Evolutionary conservation across 2,888 invertebrate genomes (phyloP).

Genomic region (Zygogramma bicolorata): DNA sequence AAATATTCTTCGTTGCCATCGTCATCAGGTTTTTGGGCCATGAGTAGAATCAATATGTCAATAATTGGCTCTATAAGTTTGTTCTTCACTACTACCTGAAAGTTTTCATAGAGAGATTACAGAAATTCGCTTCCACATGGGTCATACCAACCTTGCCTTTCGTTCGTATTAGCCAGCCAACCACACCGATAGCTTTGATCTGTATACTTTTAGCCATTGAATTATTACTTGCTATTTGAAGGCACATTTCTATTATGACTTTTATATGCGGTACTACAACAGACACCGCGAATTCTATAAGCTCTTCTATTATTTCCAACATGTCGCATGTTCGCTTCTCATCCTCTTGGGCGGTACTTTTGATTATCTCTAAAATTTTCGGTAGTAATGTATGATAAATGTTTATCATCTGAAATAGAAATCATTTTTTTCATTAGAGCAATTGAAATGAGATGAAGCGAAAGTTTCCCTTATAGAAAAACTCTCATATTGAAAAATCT

Average conservation of each 20-base stretch:
- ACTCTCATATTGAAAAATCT: too few relatives aligned
- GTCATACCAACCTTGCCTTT: slow-evolving; percentile 76
- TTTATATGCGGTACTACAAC: slow-evolving; percentile 76
- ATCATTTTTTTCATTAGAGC: too few relatives aligned
- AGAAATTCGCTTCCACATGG: too few relatives aligned
- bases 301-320: slow-evolving; percentile 75
- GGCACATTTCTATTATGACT: slow-evolving; percentile 74
- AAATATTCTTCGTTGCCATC: slow-evolving; percentile 77
- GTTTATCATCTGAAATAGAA: slow-evolving; percentile 67
- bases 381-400: slow-evolving; percentile 75
- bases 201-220: slow-evolving; percentile 73
- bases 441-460: too few relatives aligned
- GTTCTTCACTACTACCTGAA: slow-evolving; percentile 73
- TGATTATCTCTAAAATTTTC: slow-evolving; percentile 73
- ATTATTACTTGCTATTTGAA: slow-evolving; percentile 72
- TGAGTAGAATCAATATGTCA: slow-evolving; percentile 75
- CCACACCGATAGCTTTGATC: slow-evolving; percentile 76
- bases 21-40: slow-evolving; percentile 74
- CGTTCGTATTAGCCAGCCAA: slow-evolving; percentile 74
- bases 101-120: slow-evolving; percentile 1
- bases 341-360: slow-evolving; percentile 71
- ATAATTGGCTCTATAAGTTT: slow-evolving; percentile 79
- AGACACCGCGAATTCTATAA: slow-evolving; percentile 74
- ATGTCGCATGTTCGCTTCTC: slow-evolving; percentile 73
- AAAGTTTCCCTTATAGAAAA: too few relatives aligned